phyloP scores from a whole-genome alignment of 2,113 vertebrate species.

The Pluvialis apricaria region DNA sequence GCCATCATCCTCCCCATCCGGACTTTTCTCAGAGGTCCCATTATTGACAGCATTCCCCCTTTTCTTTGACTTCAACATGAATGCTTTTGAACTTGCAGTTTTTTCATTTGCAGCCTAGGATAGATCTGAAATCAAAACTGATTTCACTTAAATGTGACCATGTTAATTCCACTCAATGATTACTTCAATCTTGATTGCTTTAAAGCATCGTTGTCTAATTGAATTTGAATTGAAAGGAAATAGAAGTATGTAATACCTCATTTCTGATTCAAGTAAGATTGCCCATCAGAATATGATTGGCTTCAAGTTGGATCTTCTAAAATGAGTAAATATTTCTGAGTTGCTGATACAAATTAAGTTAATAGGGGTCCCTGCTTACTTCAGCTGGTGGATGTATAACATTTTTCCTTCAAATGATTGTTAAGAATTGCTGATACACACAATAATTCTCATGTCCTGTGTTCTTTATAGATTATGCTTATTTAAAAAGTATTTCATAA shows the following conservation, averaged over 20 bases:
- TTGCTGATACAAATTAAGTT: neutral
- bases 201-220: neutral
- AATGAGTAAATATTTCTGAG: neutral
- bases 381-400: neutral
- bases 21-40: neutral
- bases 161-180: neutral
- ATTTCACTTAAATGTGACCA: neutral
- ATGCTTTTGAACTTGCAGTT: neutral
- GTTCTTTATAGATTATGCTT: neutral
- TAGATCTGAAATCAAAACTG: neutral
- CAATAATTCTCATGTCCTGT: neutral
- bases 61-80: neutral
- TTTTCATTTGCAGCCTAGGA: neutral
- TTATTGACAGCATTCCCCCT: neutral
- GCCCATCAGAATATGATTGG: neutral
- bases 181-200: neutral
- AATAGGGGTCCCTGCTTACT: neutral
- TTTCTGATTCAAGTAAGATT: neutral
- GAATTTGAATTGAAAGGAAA: neutral
- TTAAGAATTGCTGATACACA: neutral
- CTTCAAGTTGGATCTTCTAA: neutral
- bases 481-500: neutral
- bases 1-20: accelerated
- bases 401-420: neutral
- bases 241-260: neutral